Evolutionary conservation across 23 tunicate species (phyloP).

Genomic region (Diplosoma virens): DNA sequence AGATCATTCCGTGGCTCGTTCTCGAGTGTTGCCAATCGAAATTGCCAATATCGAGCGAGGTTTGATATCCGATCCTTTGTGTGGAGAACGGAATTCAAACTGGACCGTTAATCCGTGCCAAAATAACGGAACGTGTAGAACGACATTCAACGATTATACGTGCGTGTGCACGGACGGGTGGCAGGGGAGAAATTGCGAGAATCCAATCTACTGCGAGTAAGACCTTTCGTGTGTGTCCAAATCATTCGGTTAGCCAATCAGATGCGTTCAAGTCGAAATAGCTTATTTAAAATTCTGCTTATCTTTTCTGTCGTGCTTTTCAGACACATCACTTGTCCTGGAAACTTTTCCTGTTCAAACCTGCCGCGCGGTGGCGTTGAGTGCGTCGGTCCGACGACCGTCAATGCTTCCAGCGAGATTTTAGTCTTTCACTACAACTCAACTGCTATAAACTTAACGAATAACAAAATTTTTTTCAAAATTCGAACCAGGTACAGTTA

Average conservation of each 20-base stretch:
- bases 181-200: constrained; percentile 48
- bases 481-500: constrained; percentile 43
- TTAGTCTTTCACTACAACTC: not conserved
- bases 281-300: not conserved
- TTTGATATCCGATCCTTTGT: constrained; percentile 51
- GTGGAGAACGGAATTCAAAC: constrained; percentile 27
- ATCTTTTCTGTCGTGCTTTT: too few relatives aligned
- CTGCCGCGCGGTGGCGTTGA: constrained; percentile 27
- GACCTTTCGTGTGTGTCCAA: not conserved
- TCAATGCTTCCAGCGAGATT: not conserved
- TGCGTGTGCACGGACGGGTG: constrained; percentile 53
- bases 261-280: not conserved
- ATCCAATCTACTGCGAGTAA: constrained; percentile 55
- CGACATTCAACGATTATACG: constrained; percentile 45
- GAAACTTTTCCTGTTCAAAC: constrained; percentile 7
- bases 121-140: constrained; percentile 35
- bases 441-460: not conserved
- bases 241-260: not conserved
- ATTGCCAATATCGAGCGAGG: constrained; percentile 6
- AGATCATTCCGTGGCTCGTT: not conserved
- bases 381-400: constrained; percentile 35
- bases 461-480: constrained; percentile 6
- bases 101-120: constrained; percentile 37
- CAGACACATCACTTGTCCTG: constrained; percentile 42
- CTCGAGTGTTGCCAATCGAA: not conserved